Conservation (phyloP, 2,797 vertebrate species). For the Xyrichtys novacula region DNA sequence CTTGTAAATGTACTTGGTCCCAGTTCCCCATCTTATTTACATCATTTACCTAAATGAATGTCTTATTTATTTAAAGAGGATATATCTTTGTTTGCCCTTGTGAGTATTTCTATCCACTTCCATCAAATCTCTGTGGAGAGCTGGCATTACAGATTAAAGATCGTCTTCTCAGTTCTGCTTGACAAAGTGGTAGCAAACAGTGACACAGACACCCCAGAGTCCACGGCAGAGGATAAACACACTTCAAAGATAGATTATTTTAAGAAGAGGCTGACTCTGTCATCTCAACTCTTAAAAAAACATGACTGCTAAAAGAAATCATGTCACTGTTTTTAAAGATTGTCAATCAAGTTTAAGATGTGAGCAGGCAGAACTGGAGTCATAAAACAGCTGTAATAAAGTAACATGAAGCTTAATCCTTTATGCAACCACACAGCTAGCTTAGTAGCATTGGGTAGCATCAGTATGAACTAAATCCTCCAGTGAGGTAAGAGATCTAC, state of each 20-base stretch:
- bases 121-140: constrained; percentile 18
- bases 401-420: too few species aligned
- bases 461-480: too few species aligned
- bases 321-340: constrained; percentile 7
- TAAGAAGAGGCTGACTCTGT: background rate
- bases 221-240: constrained; percentile 13
- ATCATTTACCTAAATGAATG: too few species aligned
- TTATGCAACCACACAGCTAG: too few species aligned
- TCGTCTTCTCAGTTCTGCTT: constrained; percentile 23
- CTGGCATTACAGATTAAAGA: constrained; percentile 27
- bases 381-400: background rate
- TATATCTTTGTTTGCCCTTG: background rate
- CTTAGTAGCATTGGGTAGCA: too few species aligned
- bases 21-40: too few species aligned
- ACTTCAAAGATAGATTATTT: constrained; percentile 28
- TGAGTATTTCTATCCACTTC: constrained; percentile 9
- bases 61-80: background rate
- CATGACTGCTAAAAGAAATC: constrained; percentile 13
- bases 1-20: too few species aligned
- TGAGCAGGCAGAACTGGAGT: background rate
- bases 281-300: background rate
- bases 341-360: constrained; percentile 3
- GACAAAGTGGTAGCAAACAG: constrained; percentile 17
- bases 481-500: too few species aligned
- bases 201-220: constrained; percentile 2